phyloP scores from a whole-genome alignment of 2,113 vertebrate genomes.

The Aegithalos caudatus region DNA sequence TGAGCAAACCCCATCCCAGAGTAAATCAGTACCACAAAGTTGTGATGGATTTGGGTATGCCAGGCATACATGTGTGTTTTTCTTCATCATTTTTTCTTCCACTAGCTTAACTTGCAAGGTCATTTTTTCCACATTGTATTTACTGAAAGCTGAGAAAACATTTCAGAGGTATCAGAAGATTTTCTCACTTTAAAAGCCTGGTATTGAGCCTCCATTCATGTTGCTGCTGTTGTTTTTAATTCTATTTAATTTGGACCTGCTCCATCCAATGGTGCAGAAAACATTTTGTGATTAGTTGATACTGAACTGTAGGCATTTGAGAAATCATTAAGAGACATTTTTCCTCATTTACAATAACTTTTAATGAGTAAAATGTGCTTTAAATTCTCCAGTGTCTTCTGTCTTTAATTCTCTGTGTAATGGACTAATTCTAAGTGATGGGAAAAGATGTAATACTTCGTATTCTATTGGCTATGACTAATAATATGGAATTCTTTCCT shows the following conservation, averaged over 20 bases:
- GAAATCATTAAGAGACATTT: conserved; percentile 62
- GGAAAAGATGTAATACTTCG: conserved; percentile 13
- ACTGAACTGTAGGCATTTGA: conserved; percentile 65
- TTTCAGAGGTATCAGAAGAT: neutral
- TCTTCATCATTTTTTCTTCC: neutral
- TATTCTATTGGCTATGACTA: conserved; percentile 40
- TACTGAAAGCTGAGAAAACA: neutral
- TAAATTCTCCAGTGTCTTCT: conserved; percentile 56
- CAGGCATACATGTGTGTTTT: neutral
- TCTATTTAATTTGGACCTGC: conserved; percentile 44
- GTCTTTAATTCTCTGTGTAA: conserved; percentile 66
- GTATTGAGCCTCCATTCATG: neutral
- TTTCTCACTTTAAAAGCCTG: neutral
- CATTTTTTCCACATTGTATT: neutral
- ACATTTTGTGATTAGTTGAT: conserved; percentile 63
- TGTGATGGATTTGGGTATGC: neutral
- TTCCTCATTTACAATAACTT: conserved; percentile 68
- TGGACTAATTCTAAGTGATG: conserved; percentile 46
- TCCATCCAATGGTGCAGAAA: conserved; percentile 53
- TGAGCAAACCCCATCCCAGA: neutral
- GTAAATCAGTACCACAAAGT: neutral
- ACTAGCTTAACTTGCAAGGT: neutral
- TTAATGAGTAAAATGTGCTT: conserved; percentile 70
- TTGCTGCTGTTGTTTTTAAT: neutral
- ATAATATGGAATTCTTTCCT: conserved; percentile 34